phyloP scores from a whole-genome alignment of 2,113 vertebrate genomes.

The Orientallactaga bullata region DNA sequence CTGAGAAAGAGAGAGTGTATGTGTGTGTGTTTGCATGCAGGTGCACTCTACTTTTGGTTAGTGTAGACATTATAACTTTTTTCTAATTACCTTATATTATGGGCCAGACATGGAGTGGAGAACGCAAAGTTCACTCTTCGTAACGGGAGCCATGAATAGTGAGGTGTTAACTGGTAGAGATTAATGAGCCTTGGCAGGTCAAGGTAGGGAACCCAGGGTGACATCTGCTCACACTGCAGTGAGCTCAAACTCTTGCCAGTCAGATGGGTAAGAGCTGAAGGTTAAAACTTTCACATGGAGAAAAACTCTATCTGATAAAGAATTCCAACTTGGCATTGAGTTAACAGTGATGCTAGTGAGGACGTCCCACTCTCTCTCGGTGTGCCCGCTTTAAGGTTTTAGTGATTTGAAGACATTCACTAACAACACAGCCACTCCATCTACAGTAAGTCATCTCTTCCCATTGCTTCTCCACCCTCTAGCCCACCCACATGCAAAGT shows the following conservation, averaged over 20 bases:
- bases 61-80: background rate
- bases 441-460: background rate
- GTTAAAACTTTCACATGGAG: background rate
- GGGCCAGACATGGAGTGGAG: background rate
- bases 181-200: constrained; percentile 74
- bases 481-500: background rate
- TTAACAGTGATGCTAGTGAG: background rate
- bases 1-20: background rate
- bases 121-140: background rate
- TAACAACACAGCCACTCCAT: background rate
- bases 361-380: background rate
- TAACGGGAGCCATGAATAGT: background rate
- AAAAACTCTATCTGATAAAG: background rate
- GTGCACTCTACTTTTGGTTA: background rate
- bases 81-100: constrained; percentile 12
- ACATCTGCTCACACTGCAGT: constrained; percentile 65
- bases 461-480: background rate
- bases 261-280: background rate
- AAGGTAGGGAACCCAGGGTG: background rate
- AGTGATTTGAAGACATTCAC: background rate
- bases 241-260: background rate
- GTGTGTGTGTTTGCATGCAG: no score
- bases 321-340: constrained; percentile 1
- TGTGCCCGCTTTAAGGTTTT: background rate
- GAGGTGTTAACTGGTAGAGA: constrained; percentile 45